phyloP scores from a whole-genome alignment of 2,113 vertebrate genomes.

The Esox niger region DNA sequence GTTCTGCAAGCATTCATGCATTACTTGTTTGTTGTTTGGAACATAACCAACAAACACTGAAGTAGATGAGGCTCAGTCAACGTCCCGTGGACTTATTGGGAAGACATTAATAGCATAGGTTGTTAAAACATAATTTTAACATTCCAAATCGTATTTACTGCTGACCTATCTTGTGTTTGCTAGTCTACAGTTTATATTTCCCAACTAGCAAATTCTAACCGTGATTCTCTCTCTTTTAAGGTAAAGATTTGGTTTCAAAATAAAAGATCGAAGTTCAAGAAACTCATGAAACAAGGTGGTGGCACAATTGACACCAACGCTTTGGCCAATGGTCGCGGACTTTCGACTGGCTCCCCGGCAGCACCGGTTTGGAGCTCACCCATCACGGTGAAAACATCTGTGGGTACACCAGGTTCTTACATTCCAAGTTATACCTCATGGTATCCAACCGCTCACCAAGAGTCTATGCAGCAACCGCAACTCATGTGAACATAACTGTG shows the following conservation, averaged over 20 bases:
- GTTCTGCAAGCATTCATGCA: no score
- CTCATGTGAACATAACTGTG: constrained; percentile 84
- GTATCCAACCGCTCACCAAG: constrained; percentile 96
- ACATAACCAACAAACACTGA: no score
- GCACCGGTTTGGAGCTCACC: constrained; percentile 92
- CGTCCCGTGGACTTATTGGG: no score
- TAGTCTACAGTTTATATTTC: no score
- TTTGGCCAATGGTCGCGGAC: constrained; percentile 85
- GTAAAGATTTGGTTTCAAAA: constrained; percentile 98
- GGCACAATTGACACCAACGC: constrained; percentile 86
- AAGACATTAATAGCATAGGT: no score
- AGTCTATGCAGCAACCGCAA: constrained; percentile 98
- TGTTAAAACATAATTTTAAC: no score
- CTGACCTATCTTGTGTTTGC: no score
- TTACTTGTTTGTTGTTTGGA: no score
- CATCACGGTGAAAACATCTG: constrained; percentile 84
- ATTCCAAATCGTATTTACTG: no score
- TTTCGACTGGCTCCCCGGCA: constrained; percentile 86
- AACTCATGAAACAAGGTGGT: constrained; percentile 91
- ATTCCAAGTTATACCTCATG: constrained; percentile 98
- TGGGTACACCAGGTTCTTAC: constrained; percentile 86
- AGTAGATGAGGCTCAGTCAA: no score
- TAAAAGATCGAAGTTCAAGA: constrained; percentile 96
- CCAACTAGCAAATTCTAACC: not conserved
- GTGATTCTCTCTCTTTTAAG: constrained; percentile 55